Base-by-base conservation (phyloP, 2,113 vertebrate genomes). In the Vidua chalybeata region DNA sequence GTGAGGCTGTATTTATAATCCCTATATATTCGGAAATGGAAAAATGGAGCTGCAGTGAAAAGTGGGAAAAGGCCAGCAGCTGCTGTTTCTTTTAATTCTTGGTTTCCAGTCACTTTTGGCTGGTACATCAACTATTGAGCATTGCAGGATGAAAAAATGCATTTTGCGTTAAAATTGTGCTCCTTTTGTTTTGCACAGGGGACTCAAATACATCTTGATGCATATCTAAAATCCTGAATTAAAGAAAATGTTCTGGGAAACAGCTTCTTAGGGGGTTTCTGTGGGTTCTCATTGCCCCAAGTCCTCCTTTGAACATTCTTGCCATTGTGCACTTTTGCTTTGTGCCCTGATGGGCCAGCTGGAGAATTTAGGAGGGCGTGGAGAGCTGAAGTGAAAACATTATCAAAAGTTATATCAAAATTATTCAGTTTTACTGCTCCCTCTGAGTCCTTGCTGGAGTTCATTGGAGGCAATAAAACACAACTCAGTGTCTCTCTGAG, bases 391-490 rank as follows among this genome's bases (percentile, higher is more conserved):
- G 48, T 49, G 59, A 87, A 92, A 94, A n/a, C 49, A 26, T 45
- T 28, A 18, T 21, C 20, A 49, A 33, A 86, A 86, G 22, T 41
- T 41, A 41, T 41, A 41, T 41, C 11, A 41, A 41, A 41, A 41
- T 41, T 41, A 41, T 94, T 87, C 22, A 37, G 45, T 84, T 96
- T 63, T 81, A 64, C 30, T 75, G 61, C 39, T 90, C 68, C 30
- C 52, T 67, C 72, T 4, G 20, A 67, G 43, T 27, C 30, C 75
- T 74, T 49, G 9, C 55, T 48, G 35, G 35, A 76, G 77, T 43
- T 94, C 75, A 84, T n/a, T 77, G 55, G 83, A 92, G 87, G 73
- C 73, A 84, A 37, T 84, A 72, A 84, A 90, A 66, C 39, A 37
- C 52, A 84, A 17, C 35, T 63, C 64, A 78, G 61, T 59, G 45